phyloP scores from a whole-genome alignment of 53 echinoderm and acorn worm species.

The Holothuria leucospilota region DNA sequence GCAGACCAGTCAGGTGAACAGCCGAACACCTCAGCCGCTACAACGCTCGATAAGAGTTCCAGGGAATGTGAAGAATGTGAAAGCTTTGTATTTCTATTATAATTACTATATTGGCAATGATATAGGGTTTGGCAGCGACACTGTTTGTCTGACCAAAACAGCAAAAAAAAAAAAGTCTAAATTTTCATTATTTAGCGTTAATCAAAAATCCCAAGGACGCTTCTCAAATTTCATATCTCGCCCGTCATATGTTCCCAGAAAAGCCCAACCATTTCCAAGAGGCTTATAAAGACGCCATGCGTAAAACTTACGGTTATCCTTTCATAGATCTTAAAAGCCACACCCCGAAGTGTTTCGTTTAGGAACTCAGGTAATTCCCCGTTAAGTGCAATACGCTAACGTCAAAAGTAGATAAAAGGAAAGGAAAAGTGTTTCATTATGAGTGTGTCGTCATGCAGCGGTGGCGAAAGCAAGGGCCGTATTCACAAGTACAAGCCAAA shows the following conservation, averaged over 20 bases:
- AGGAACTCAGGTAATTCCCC: conserved; percentile 13
- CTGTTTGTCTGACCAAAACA: too few species aligned
- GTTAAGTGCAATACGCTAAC: too few species aligned
- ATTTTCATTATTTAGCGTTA: conserved; percentile 69
- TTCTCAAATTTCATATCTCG: conserved; percentile 72
- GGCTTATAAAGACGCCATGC: conserved; percentile 62
- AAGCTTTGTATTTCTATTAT: too few species aligned
- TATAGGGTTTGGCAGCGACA: too few species aligned
- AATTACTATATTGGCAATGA: too few species aligned
- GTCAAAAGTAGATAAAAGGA: background rate
- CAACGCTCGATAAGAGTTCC: too few species aligned
- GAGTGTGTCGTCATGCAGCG: background rate
- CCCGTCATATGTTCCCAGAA: conserved; percentile 69
- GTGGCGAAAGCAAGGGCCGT: conserved; percentile 48
- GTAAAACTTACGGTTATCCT: conserved; percentile 63
- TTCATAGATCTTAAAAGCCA: conserved; percentile 72
- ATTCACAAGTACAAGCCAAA: conserved; percentile 60
- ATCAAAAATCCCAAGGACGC: conserved; percentile 77
- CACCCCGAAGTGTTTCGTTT: conserved; percentile 64
- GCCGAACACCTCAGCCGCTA: too few species aligned
- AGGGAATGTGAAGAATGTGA: too few species aligned
- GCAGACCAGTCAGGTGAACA: too few species aligned
- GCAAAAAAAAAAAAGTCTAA: too few species aligned
- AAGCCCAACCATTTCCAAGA: conserved; percentile 69
- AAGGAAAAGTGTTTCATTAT: background rate